Evolutionary conservation across 2,113 vertebrate genomes (phyloP).

Genomic region (Tamias sibiricus): DNA sequence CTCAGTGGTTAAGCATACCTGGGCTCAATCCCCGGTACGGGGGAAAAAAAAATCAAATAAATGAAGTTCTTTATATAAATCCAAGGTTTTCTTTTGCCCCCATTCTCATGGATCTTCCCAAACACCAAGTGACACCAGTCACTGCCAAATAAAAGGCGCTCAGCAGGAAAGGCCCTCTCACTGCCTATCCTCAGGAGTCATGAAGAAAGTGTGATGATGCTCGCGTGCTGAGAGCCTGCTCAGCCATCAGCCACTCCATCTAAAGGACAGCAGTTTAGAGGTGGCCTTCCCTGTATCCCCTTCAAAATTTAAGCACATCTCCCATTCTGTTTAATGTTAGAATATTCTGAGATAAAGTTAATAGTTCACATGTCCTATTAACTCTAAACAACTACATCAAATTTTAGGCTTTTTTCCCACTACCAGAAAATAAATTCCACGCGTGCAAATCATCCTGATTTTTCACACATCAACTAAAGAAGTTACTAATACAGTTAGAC

Average conservation of each 20-base stretch:
- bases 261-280: not conserved
- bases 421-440: not conserved
- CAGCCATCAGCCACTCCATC: fast-evolving
- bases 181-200: too few relatives aligned
- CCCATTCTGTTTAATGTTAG: not conserved
- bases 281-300: fast-evolving
- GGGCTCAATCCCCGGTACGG: too few relatives aligned
- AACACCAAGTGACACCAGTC: not conserved
- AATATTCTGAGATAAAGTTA: not conserved
- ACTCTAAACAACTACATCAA: not conserved
- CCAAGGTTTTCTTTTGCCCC: not conserved
- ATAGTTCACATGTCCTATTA: too few relatives aligned
- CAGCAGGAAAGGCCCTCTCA: not conserved
- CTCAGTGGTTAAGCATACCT: too few relatives aligned
- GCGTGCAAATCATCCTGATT: not conserved
- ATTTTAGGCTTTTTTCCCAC: not conserved
- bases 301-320: not conserved
- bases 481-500: not conserved
- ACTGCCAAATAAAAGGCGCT: not conserved
- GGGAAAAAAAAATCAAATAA: too few relatives aligned
- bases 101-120: not conserved
- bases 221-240: not conserved
- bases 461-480: not conserved
- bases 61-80: not conserved
- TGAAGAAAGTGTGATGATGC: fast-evolving